A percentile compares a stretch with the other conserved stretches of the same genome.
Evolutionary conservation across 2,888 invertebrate species (phyloP).

Genomic region (Strigamia transsilvanica): DNA sequence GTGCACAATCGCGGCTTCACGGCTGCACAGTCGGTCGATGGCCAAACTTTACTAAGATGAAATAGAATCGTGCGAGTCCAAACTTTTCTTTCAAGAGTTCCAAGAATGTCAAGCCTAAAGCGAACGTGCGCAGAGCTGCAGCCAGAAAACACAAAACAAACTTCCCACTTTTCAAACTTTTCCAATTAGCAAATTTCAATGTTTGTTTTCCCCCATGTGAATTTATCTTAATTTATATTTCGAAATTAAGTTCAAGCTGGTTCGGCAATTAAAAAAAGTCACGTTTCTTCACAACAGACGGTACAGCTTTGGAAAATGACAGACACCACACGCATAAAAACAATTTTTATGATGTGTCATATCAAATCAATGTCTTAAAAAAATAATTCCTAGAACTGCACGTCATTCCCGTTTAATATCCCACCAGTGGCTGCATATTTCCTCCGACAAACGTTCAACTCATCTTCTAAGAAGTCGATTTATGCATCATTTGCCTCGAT

Average conservation of each 20-base stretch:
- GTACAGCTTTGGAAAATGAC: no score
- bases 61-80: conserved; percentile 5
- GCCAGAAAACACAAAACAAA: neutral
- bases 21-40: neutral
- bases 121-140: neutral
- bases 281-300: no score
- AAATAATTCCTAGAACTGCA: neutral
- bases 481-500: neutral
- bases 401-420: neutral
- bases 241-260: no score
- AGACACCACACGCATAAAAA: no score
- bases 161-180: no score
- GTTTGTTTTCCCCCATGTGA: no score
- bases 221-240: no score
- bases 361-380: no score
- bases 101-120: neutral
- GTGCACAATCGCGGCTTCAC: conserved; percentile 18
- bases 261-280: no score
- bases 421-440: neutral
- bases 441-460: neutral
- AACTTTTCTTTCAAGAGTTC: conserved; percentile 17
- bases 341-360: no score
- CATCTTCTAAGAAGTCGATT: conserved; percentile 18
- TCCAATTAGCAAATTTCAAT: no score
- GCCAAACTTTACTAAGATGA: conserved; percentile 22